Evolutionary conservation across 2,113 vertebrate species (phyloP).

Genomic region (Pedetes capensis): DNA sequence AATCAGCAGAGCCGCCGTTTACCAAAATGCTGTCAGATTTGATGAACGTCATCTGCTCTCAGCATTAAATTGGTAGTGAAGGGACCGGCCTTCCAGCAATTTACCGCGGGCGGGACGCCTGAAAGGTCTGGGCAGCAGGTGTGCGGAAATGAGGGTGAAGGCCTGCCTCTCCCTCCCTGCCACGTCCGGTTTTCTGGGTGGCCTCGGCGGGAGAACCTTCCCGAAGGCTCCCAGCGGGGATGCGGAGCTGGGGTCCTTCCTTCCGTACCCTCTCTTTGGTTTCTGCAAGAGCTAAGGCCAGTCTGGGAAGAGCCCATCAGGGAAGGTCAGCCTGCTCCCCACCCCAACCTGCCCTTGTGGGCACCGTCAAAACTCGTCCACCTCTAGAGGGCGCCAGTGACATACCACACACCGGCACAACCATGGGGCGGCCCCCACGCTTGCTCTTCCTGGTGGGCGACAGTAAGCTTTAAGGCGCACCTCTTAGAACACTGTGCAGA

Average conservation of each 20-base stretch:
- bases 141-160: background rate
- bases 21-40: constrained; percentile 79
- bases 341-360: background rate
- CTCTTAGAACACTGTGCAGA: background rate
- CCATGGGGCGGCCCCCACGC: background rate
- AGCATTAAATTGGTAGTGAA: constrained; percentile 71
- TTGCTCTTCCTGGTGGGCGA: background rate
- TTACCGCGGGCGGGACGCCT: constrained; percentile 48
- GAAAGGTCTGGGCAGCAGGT: constrained; percentile 43
- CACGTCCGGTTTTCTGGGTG: background rate
- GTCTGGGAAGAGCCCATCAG: background rate
- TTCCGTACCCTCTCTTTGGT: background rate
- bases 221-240: background rate
- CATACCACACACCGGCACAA: background rate
- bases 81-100: constrained; percentile 65
- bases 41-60: constrained; percentile 70
- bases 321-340: background rate
- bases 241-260: background rate
- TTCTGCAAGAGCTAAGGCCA: background rate
- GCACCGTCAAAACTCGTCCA: background rate
- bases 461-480: background rate
- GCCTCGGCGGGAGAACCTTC: background rate
- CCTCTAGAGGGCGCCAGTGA: constrained; percentile 51
- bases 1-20: constrained; percentile 74
- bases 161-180: background rate